Conservation (phyloP, 2,888 invertebrate species). For the Sarcophaga subvicina region DNA sequence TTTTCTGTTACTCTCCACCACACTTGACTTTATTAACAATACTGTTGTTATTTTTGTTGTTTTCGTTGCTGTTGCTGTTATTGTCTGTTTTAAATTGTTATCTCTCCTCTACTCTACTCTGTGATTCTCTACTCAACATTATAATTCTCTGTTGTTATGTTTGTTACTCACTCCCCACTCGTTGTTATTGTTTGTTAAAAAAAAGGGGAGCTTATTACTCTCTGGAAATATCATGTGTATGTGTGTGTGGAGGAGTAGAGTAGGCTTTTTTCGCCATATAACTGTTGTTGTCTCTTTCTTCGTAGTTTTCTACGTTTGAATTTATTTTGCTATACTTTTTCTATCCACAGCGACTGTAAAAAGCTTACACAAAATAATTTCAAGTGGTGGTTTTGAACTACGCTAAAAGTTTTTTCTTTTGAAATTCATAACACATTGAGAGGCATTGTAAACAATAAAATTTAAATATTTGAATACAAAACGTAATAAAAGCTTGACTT, state of each 20-base stretch:
- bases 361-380: not conserved
- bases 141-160: not conserved
- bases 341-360: not conserved
- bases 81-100: not conserved
- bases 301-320: not conserved
- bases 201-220: not conserved
- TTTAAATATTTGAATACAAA: not conserved
- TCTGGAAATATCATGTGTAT: not conserved
- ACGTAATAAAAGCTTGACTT: not conserved
- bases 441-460: not conserved
- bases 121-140: not conserved
- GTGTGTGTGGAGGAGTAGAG: not conserved
- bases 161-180: not conserved
- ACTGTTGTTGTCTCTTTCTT: not conserved
- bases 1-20: conserved; percentile 37
- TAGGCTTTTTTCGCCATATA: not conserved
- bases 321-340: not conserved
- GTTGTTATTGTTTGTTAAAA: not conserved
- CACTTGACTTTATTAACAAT: conserved; percentile 33
- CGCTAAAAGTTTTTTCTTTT: not conserved
- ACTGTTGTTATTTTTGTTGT: conserved; percentile 27
- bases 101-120: not conserved
- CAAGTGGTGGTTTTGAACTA: conserved; percentile 1
- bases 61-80: not conserved
- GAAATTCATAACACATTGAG: not conserved